phyloP scores from a whole-genome alignment of 2,888 invertebrate species.

The Drepana falcataria region DNA sequence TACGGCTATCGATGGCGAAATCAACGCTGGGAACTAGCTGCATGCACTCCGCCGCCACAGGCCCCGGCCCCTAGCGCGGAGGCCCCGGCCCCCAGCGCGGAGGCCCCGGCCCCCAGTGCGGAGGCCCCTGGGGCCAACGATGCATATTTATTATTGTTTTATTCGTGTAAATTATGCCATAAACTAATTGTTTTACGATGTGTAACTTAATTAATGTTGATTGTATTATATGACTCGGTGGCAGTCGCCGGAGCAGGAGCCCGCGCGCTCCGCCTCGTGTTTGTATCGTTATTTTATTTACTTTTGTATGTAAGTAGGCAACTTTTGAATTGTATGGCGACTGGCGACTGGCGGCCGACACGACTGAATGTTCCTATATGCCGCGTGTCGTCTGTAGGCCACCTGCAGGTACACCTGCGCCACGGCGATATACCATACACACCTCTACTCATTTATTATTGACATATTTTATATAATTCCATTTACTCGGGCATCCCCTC shows the following conservation, averaged over 20 bases:
- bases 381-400: constrained; percentile 36
- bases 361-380: constrained; percentile 56
- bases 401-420: neutral
- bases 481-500: too few species aligned
- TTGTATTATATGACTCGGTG: constrained; percentile 30
- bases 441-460: too few species aligned
- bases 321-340: constrained; percentile 44
- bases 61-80: constrained; percentile 2
- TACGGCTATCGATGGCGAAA: too few species aligned
- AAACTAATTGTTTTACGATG: constrained; percentile 59
- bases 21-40: too few species aligned
- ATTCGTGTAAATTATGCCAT: constrained; percentile 64
- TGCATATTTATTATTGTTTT: constrained; percentile 61
- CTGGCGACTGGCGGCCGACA: constrained; percentile 39
- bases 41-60: too few species aligned
- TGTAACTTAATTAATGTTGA: constrained; percentile 58
- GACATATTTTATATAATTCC: too few species aligned
- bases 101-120: too few species aligned
- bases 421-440: neutral
- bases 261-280: constrained; percentile 23
- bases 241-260: constrained; percentile 19
- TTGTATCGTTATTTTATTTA: constrained; percentile 43
- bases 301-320: constrained; percentile 45
- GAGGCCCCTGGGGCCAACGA: constrained; percentile 21
- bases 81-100: neutral